phyloP scores from a whole-genome alignment of 2,797 vertebrate genomes.

The Tangara arthus region DNA sequence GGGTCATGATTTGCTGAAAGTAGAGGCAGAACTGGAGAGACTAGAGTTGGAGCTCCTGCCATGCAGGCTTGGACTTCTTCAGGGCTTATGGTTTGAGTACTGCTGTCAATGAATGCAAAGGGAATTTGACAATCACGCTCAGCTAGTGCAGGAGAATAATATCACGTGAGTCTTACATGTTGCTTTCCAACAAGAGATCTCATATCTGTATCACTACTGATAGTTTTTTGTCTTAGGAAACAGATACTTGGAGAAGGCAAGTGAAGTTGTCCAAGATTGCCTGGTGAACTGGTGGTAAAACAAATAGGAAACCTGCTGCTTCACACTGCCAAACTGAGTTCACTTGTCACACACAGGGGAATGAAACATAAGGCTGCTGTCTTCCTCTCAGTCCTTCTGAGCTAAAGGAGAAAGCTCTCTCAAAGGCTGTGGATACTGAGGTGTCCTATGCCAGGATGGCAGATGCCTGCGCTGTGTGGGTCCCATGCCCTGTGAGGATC shows the following conservation, averaged over 20 bases:
- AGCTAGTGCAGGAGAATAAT: neutral
- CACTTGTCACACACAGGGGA: neutral
- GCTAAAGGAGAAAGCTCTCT: slow-evolving; percentile 4
- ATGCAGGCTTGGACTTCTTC: neutral
- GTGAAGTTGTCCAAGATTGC: neutral
- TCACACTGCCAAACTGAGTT: slow-evolving; percentile 2
- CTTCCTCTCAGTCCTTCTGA: slow-evolving; percentile 8
- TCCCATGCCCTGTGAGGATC: slow-evolving; percentile 1
- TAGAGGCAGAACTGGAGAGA: neutral
- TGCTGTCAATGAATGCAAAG: neutral
- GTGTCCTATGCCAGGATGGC: slow-evolving; percentile 26
- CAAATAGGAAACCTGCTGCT: neutral
- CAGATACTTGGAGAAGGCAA: neutral
- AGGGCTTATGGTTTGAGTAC: neutral
- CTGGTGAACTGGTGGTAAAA: neutral
- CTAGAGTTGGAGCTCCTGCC: neutral
- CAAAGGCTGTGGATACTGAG: neutral
- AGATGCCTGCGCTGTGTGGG: slow-evolving; percentile 31
- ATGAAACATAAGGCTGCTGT: slow-evolving; percentile 39
- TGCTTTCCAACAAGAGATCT: neutral
- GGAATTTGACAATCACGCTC: neutral
- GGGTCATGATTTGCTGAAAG: neutral
- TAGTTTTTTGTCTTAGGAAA: neutral
- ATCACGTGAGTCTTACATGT: neutral
- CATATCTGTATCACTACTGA: neutral